Conservation (phyloP, 2,888 invertebrate species). For the Lymantria monacha region DNA sequence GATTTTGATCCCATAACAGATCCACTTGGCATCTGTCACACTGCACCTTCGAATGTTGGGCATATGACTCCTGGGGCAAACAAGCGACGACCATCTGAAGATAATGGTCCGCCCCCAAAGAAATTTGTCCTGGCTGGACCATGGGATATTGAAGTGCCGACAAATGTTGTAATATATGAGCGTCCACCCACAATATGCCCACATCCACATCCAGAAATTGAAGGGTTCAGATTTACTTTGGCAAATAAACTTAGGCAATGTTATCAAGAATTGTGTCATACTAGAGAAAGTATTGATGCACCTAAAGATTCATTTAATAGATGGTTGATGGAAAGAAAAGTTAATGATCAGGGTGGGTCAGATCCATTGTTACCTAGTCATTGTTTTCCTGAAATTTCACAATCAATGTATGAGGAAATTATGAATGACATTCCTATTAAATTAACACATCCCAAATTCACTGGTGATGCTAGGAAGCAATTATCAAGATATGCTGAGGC, state of each 20-base stretch:
- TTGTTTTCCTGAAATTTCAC: slow-evolving; percentile 95
- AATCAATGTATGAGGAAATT: slow-evolving; percentile 97
- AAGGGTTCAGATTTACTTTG: slow-evolving; percentile 91
- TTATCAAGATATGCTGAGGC: slow-evolving; percentile 97
- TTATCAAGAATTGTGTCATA: slow-evolving; percentile 96
- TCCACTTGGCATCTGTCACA: slow-evolving; percentile 90
- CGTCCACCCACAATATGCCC: slow-evolving; percentile 91
- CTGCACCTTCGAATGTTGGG: slow-evolving; percentile 67
- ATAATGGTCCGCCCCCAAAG: slow-evolving; percentile 90
- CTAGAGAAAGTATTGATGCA: slow-evolving; percentile 95
- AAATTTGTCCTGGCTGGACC: slow-evolving; percentile 94
- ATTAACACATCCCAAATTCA: slow-evolving; percentile 96
- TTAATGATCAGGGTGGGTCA: slow-evolving; percentile 91
- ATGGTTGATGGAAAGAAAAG: slow-evolving; percentile 98
- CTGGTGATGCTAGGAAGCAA: slow-evolving; percentile 97
- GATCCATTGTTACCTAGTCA: slow-evolving; percentile 96
- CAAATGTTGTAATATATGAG: slow-evolving; percentile 95
- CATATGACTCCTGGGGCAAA: slow-evolving; percentile 81
- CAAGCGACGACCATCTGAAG: slow-evolving; percentile 91
- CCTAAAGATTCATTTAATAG: slow-evolving; percentile 98
- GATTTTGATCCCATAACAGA: slow-evolving; percentile 96
- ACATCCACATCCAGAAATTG: slow-evolving; percentile 97
- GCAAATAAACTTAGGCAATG: slow-evolving; percentile 93
- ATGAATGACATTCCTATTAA: slow-evolving; percentile 99
- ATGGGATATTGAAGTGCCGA: slow-evolving; percentile 96